A percentile compares a stretch with the other conserved stretches of the same genome.
These are phyloP conservation scores for Ammodytes dubius DNA, from an alignment of 2,113 vertebrate species.

Conservation along the genomic window DNA sequence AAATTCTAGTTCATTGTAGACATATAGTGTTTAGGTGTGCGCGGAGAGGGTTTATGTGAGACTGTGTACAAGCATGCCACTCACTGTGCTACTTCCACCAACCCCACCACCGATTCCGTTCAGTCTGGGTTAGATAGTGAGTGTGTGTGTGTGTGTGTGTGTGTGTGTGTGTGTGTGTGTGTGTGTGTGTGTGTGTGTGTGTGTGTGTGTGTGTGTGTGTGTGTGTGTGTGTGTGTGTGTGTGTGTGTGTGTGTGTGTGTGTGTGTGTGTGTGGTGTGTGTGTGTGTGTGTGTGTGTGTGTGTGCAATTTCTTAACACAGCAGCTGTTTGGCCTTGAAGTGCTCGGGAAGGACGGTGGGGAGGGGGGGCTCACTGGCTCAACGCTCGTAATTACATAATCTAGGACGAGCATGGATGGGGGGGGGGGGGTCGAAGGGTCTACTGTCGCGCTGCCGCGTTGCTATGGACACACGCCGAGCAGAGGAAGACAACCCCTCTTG, in stretches of 20 bases:
- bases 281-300: too few species aligned
- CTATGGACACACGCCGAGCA: slow-evolving; percentile 56
- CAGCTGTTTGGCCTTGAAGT: slow-evolving; percentile 24
- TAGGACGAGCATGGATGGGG: slow-evolving; percentile 46
- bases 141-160: background rate
- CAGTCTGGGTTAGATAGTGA: background rate
- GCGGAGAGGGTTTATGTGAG: background rate
- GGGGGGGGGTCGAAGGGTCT: slow-evolving; percentile 31
- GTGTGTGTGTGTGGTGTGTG: background rate
- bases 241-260: background rate
- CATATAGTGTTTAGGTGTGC: background rate
- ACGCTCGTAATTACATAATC: slow-evolving; percentile 71
- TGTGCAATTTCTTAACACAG: slow-evolving; percentile 15
- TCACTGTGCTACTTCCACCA: too few species aligned
- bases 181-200: background rate
- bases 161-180: background rate
- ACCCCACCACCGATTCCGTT: background rate
- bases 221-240: background rate
- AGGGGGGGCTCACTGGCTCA: background rate
- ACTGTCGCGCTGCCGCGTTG: slow-evolving; percentile 48
- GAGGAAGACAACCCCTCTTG: slow-evolving; percentile 13
- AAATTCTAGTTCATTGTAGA: background rate
- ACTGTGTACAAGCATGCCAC: background rate
- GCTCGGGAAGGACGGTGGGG: slow-evolving; percentile 12
- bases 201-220: background rate